Evolutionary conservation across 1,140 invertebrate genomes (phyloP).

Genomic region (Bombus affinis): DNA sequence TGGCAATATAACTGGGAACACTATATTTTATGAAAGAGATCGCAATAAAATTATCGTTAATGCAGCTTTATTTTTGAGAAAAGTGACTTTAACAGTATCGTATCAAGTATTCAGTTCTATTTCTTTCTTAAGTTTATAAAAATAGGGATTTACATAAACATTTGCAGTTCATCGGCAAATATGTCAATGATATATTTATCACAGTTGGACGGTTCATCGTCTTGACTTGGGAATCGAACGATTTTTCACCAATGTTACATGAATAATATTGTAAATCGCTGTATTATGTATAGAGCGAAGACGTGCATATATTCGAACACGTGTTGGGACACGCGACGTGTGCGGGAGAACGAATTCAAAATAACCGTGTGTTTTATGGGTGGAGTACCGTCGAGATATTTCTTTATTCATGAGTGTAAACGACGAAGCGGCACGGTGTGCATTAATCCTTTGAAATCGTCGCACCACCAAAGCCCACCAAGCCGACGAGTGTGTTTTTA

Average conservation of each 20-base stretch:
- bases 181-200: not conserved
- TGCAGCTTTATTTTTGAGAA: too few relatives aligned
- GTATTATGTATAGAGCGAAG: slow-evolving; percentile 3
- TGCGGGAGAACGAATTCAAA: slow-evolving; percentile 50
- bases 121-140: not conserved
- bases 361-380: slow-evolving; percentile 47
- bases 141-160: too few relatives aligned
- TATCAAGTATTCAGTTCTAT: not conserved
- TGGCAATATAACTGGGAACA: too few relatives aligned
- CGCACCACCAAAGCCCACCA: not conserved
- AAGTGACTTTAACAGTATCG: too few relatives aligned
- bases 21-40: too few relatives aligned
- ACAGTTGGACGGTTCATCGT: not conserved
- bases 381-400: slow-evolving; percentile 44
- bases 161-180: too few relatives aligned
- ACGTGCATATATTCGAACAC: slow-evolving; percentile 15
- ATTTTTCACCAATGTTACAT: not conserved
- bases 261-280: slow-evolving; percentile 12
- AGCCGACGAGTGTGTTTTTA: slow-evolving; percentile 27
- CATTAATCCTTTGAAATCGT: slow-evolving; percentile 47
- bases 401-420: slow-evolving; percentile 51
- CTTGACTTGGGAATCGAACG: not conserved
- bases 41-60: too few relatives aligned
- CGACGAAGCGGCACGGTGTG: slow-evolving; percentile 12
- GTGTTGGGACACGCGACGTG: slow-evolving; percentile 41